Percentiles rank a stretch among this genome's conserved stretches.
These are phyloP conservation scores for Lophotis ruficrista DNA, from an alignment of 2,113 vertebrate species.

Conservation along the genomic window DNA sequence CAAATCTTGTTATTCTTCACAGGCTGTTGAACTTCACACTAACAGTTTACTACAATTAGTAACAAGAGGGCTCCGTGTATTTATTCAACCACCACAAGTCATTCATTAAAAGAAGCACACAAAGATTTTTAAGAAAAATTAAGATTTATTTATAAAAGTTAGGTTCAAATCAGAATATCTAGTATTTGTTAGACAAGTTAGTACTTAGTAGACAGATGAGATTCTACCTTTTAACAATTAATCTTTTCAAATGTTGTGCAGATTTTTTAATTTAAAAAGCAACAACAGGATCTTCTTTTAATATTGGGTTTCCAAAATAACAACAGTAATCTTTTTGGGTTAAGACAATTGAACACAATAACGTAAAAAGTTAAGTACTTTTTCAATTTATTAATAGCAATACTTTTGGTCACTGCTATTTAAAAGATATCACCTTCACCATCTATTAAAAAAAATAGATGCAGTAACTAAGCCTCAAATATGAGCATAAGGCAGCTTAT, in stretches of 20 bases:
- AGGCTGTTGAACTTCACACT: background rate
- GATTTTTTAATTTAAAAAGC: conserved; percentile 15
- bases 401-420: background rate
- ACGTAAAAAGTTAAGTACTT: background rate
- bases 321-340: background rate
- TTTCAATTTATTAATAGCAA: background rate
- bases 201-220: conserved; percentile 72
- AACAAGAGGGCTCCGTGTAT: conserved; percentile 13
- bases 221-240: conserved; percentile 76
- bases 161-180: conserved; percentile 48
- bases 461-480: conserved; percentile 23
- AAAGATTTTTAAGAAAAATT: conserved; percentile 45
- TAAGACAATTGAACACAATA: background rate
- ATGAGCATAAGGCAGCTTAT: background rate
- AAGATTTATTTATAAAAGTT: background rate
- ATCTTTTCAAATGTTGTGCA: conserved; percentile 61
- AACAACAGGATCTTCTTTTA: background rate
- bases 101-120: conserved; percentile 55
- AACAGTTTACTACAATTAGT: conserved; percentile 28
- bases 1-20: background rate
- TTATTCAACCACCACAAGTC: conserved; percentile 57
- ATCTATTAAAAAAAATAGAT: background rate
- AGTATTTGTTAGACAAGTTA: conserved; percentile 59
- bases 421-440: conserved; percentile 27
- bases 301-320: background rate